Conservation (phyloP, 2,797 vertebrate species). For the Syngnathus acus region DNA sequence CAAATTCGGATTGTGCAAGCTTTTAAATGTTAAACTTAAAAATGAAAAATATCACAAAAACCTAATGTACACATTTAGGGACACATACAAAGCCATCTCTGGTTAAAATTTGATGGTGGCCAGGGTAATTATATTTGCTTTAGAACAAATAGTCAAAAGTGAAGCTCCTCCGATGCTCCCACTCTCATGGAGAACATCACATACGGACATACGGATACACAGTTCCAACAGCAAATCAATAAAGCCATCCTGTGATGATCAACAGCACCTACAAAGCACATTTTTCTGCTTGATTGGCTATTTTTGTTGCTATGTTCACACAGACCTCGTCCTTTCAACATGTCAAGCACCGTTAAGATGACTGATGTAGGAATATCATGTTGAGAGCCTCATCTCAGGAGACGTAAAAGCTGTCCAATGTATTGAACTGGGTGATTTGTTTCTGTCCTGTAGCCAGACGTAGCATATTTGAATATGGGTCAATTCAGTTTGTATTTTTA, state of each 20-base stretch:
- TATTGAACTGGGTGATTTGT: constrained; percentile 42
- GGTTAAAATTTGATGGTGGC: too few species aligned
- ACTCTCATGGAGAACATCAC: not conserved
- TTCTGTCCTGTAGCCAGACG: constrained; percentile 31
- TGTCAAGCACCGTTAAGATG: constrained; percentile 43
- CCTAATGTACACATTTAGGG: too few species aligned
- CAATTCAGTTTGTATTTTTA: constrained; percentile 37
- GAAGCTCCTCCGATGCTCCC: not conserved
- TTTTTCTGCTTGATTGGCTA: constrained; percentile 26
- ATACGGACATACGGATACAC: constrained; percentile 7
- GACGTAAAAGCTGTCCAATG: constrained; percentile 35
- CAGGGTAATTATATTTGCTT: not conserved
- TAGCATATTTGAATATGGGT: constrained; percentile 35
- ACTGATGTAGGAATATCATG: constrained; percentile 39
- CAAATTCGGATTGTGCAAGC: too few species aligned
- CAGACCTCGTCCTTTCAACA: constrained; percentile 24
- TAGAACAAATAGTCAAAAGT: not conserved
- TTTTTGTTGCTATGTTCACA: constrained; percentile 25
- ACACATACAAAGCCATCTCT: too few species aligned
- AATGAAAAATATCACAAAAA: too few species aligned
- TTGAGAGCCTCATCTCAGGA: constrained; percentile 38
- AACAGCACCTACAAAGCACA: constrained; percentile 26
- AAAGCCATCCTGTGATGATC: constrained; percentile 28
- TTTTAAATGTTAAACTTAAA: too few species aligned
- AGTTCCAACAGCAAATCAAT: constrained; percentile 31